Evolutionary conservation across 2,797 vertebrate species (phyloP).

Genomic region (Lemur catta): DNA sequence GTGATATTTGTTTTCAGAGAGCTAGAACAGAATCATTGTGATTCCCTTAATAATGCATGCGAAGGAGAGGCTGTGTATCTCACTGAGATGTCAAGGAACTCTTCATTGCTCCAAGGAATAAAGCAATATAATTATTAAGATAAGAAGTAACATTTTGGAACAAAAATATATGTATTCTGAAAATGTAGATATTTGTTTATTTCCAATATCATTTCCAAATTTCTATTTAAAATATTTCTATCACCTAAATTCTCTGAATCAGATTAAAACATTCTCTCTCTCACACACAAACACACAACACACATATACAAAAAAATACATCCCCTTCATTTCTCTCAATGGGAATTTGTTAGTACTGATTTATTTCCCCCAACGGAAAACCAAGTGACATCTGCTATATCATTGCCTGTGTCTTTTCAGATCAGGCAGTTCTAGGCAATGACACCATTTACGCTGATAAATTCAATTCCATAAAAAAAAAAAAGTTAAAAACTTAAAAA

Average conservation of each 20-base stretch:
- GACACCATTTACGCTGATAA: background rate
- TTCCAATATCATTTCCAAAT: constrained; percentile 5
- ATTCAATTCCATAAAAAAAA: background rate
- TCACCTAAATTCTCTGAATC: background rate
- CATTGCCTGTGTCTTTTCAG: background rate
- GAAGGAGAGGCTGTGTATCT: too few species aligned
- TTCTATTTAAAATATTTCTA: background rate
- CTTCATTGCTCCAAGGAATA: too few species aligned
- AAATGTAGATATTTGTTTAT: background rate
- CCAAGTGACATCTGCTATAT: background rate
- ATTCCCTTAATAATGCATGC: background rate
- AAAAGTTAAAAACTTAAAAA: background rate
- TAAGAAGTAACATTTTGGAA: background rate
- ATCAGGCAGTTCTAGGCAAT: background rate
- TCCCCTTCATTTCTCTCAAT: background rate
- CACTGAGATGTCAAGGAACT: too few species aligned
- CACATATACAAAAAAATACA: background rate
- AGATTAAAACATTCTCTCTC: background rate
- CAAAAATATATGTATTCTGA: background rate
- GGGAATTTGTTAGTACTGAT: background rate
- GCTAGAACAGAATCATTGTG: background rate
- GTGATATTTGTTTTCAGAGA: background rate
- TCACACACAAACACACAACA: background rate
- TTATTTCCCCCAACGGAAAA: background rate
- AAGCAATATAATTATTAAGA: background rate